These are phyloP conservation scores for Polydesmus complanatus DNA, from an alignment of 2,888 invertebrate species.

Conservation along the genomic window DNA sequence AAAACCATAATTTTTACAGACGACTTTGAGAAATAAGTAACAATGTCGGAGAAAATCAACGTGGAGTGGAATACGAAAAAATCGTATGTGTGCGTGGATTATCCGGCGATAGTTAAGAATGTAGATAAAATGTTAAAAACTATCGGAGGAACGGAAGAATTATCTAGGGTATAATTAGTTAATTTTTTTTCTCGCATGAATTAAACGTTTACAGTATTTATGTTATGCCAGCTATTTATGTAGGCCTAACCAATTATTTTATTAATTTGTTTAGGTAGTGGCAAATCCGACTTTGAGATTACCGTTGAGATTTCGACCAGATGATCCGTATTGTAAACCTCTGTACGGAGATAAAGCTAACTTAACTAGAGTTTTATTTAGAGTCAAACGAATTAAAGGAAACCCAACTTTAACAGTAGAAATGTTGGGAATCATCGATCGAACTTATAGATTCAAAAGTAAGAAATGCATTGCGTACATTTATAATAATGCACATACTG, in stretches of 20 bases:
- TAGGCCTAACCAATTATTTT: background rate
- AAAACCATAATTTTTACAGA: no score
- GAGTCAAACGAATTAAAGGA: background rate
- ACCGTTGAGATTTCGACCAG: background rate
- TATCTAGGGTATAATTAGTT: background rate
- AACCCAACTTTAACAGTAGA: background rate
- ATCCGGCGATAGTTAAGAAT: background rate
- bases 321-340: background rate
- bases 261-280: background rate
- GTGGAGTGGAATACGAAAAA: background rate
- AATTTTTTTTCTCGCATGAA: background rate
- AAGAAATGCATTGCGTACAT: no score
- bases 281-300: background rate
- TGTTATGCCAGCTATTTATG: background rate
- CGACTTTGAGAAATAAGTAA: background rate
- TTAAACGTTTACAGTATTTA: background rate
- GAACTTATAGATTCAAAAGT: background rate
- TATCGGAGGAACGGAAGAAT: background rate
- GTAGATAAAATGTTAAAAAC: background rate
- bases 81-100: background rate
- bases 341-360: background rate
- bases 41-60: background rate
- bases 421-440: background rate
- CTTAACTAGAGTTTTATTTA: background rate
- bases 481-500: no score